Evolutionary conservation across 2,113 vertebrate species (phyloP).

Genomic region (Xiphorhynchus elegans): DNA sequence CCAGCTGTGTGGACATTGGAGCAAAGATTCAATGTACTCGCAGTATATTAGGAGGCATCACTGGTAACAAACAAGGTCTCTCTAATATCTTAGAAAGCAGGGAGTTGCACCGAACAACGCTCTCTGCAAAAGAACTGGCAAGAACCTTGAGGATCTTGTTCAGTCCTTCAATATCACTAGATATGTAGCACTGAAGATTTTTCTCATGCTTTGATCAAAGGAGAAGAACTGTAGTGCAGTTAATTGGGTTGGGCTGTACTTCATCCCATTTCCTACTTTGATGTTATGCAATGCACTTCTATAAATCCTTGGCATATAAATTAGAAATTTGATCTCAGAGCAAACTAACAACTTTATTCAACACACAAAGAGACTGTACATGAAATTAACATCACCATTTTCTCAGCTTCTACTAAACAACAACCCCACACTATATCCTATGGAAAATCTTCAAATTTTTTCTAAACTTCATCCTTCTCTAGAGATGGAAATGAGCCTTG

Average conservation of each 20-base stretch:
- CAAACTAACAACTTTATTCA: not conserved
- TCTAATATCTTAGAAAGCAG: not conserved
- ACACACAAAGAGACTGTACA: not conserved
- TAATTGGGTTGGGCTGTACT: not conserved
- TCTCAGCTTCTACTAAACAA: not conserved
- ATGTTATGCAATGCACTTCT: not conserved
- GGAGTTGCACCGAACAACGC: not conserved
- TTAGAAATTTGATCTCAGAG: not conserved
- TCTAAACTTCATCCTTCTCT: not conserved
- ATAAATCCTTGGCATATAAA: not conserved
- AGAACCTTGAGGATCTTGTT: not conserved
- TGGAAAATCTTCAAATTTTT: not conserved
- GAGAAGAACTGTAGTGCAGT: not conserved
- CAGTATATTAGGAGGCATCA: not conserved
- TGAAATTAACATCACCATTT: not conserved
- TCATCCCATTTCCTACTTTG: not conserved
- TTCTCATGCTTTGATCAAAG: not conserved
- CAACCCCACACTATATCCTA: not conserved
- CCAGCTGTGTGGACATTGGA: not conserved
- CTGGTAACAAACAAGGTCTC: not conserved
- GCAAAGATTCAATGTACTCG: not conserved
- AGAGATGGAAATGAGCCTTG: not conserved
- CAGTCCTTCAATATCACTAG: not conserved
- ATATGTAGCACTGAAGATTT: fast-evolving
- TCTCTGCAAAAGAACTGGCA: not conserved